These are phyloP conservation scores for Netelia melanura DNA, from an alignment of 2,888 invertebrate genomes.

Conservation along the genomic window DNA sequence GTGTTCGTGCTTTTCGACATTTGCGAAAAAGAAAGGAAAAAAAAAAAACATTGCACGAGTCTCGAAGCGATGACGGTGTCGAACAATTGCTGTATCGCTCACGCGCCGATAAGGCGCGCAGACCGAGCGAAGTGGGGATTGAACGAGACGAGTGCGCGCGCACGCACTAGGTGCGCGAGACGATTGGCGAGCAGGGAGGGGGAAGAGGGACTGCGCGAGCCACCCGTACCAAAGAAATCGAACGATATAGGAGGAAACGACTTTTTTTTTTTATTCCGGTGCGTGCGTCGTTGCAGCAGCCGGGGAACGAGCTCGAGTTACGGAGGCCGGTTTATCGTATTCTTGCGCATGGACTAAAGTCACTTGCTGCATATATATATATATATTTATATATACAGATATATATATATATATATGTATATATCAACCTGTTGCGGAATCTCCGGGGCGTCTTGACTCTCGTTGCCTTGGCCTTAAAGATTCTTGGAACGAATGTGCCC, in stretches of 20 bases:
- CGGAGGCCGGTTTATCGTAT: conserved; percentile 30
- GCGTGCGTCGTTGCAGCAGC: conserved; percentile 1
- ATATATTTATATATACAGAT: too few relatives aligned
- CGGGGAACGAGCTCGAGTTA: conserved; percentile 10
- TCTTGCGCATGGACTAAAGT: not conserved
- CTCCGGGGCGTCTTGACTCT: conserved; percentile 36
- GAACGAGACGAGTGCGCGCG: not conserved
- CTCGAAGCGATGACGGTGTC: not conserved
- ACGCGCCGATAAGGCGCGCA: not conserved
- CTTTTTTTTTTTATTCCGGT: conserved; percentile 7
- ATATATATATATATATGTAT: not conserved
- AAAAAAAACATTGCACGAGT: not conserved
- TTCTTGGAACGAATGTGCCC: conserved; percentile 71
- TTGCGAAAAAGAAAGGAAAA: not conserved
- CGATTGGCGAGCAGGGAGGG: conserved; percentile 36
- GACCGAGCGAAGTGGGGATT: not conserved
- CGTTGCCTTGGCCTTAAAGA: conserved; percentile 75
- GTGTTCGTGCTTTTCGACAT: not conserved
- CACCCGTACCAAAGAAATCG: conserved; percentile 16
- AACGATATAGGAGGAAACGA: conserved; percentile 32
- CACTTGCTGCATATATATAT: not conserved
- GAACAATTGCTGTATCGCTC: not conserved
- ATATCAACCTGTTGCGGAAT: not conserved
- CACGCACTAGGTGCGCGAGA: not conserved
- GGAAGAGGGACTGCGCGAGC: conserved; percentile 30